Evolutionary conservation across 2,113 vertebrate species (phyloP), one percentile per base, ranked within the genome.

Genomic region (Coturnix japonica): DNA sequence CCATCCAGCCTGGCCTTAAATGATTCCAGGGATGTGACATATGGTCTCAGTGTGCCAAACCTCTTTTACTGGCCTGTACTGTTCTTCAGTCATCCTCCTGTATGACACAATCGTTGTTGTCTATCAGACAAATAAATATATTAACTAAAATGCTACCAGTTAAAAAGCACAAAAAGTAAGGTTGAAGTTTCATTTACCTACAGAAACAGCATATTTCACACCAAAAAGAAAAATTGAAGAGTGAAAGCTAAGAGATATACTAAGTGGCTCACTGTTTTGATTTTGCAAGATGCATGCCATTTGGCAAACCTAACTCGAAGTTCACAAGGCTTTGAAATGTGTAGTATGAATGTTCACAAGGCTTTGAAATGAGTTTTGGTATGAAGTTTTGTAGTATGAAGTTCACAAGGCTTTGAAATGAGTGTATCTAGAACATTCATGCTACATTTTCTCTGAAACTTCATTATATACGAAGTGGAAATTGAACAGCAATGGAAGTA

Each of bases 341-440:
- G 11, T 37, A 37, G 37, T 37, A 37, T 37, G 37, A 37, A 87
- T 30, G 3, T 30, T 41, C 41, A 30, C 15, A 77, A 60, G 15
- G 22, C 11, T 78, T 69, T 81, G 61, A 78, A 88, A 75, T 28
- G 17, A 21, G 1, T 3, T 37, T 37, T 37, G 37, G 37, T 37
- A 37, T 37, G 37, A 37, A 37, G 37, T 37, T 37, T 37, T 37
- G 37, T 37, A 37, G 37, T 37, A 37, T 41, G 11, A 87, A n/a
- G 3, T 30, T 41, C 41, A 30, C 15, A 77, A 60, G 15, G 22
- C 11, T 78, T 69, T 84, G 61, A 78, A 88, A 75, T 28, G 17
- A 21, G 1, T 3, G 0, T 26, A 74, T 39, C 22, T 19, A 56
- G 60, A 51, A 71, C 16, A 43, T 13, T 47, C 0, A 0, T n/a